Base-by-base conservation (phyloP, 1,140 invertebrate species). In the Cephus cinctus region DNA sequence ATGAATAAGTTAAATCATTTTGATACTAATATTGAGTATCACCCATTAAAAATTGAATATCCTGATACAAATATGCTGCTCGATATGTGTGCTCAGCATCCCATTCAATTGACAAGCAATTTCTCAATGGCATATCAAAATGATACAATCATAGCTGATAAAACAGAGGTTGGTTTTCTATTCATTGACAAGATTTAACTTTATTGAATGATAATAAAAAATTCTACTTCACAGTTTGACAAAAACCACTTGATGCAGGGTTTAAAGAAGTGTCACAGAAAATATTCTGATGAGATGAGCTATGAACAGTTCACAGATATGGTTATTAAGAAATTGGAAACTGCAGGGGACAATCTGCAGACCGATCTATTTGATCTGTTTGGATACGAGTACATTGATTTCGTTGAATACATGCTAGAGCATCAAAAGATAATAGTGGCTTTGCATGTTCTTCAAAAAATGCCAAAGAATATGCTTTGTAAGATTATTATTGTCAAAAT, bases 351-450 rank as follows among this genome's bases (percentile, higher is more conserved):
- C 60, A 87, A 89, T 63, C 69, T 94, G 46, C 88, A 95, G 66
- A 90, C 88, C 76, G 90, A 94, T 70, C 71, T 98, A 5, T 88
- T 96, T 75, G 93, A 96, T 56, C 71, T 96, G 14, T 78, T 90
- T 43, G 92, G 94, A 4, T 94, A 88, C 75, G 90, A 95, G 57
- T 78, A 90, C 56, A 89, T 97, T 70, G 89, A 93, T 59, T 80
- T 96, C 27, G 89, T 96, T 36, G 81, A 86, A 60, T 82, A 84
- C 35, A 74, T 96, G 39, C 76, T 97, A 5, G 78, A 86, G 60
- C 82, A 94, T 68, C 78, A 88, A 47, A 66, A 78, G 14, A 78
- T 80, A 32, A 83, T 88, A 22, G 65, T 80, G 4, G 69, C 63
- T 5, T 45, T 46, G 4, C 43, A 48, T 5, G 43, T 9, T 8